Evolutionary conservation across 2,797 vertebrate species (phyloP), one percentile per base, ranked within the genome.

Genomic region (Pempheris klunzingeri): DNA sequence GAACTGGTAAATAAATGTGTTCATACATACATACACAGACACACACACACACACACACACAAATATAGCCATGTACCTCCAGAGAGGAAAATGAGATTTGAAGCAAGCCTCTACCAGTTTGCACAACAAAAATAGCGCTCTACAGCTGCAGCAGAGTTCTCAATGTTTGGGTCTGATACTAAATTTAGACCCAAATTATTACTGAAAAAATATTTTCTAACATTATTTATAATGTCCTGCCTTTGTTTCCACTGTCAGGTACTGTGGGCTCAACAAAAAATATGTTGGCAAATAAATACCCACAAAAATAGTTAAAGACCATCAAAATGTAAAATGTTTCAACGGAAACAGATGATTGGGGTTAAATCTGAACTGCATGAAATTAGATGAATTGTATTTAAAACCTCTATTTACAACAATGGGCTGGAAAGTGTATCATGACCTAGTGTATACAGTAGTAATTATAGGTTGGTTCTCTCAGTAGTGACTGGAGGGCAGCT

Each of bases 401-500:
- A 61, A n/a, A 26, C 3, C 11, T 44, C n/a, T n/a, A 12, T 39
- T 50, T 52, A 63, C n/a, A 77, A 20, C 4, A 30, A 20, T 28
- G 11, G 18, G 10, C 26, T 7, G 38, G 15, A 49, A 32, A 49
- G 26, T 30, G 59, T 17, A 43, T 47, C 17, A 49, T 26, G 54
- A 63, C 18, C 18, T 38, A 53, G 50, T 9, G 30, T 63, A n/a
- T n/a, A n/a, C n/a, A n/a, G n/a, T n/a, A n/a, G 52, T 74, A 62
- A 71, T 74, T 71, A 77, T 65, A 78, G 13, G 53, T 61, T 78
- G 4, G 78, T 65, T 76, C 13, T 75, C 65, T 22, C 47, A 65
- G 41, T 10, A 53, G 58, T 53, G 39, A 71, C 63, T 60, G 28
- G 11, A 65, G 50, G 65, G 39, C 65, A 57, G 72, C 46, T 58